These are phyloP conservation scores for Aptenodytes patagonicus DNA, from an alignment of 2,113 vertebrate species.

Conservation along the genomic window DNA sequence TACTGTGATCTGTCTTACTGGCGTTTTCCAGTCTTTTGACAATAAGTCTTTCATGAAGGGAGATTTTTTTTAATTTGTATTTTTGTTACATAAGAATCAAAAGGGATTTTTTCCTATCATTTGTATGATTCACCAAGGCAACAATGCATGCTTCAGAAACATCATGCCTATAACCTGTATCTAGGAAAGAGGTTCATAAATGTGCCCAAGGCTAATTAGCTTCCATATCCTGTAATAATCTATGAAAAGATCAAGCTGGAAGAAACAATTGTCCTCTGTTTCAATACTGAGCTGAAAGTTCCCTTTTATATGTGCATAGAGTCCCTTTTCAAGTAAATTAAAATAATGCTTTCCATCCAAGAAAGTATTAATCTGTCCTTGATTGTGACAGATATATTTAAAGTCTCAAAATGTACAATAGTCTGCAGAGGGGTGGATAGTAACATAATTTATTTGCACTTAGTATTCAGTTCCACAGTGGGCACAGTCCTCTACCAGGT, in stretches of 20 bases:
- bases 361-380: neutral
- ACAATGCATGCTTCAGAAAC: neutral
- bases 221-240: neutral
- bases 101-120: neutral
- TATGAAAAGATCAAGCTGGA: neutral
- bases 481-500: conserved; percentile 1
- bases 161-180: neutral
- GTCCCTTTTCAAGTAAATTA: neutral
- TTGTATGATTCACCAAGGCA: neutral
- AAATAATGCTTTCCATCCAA: neutral
- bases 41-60: neutral
- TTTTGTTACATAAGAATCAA: neutral
- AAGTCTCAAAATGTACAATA: neutral
- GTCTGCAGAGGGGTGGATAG: neutral
- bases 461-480: conserved; percentile 15
- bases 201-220: neutral
- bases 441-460: conserved; percentile 40
- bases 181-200: neutral
- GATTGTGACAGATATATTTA: neutral
- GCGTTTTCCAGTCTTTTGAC: neutral
- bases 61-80: neutral
- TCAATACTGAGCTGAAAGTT: neutral
- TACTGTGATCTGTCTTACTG: neutral
- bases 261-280: conserved; percentile 1
- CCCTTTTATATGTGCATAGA: neutral